Base-by-base conservation (phyloP, 2,797 vertebrate genomes). In the Mormyrus proboscirostris region DNA sequence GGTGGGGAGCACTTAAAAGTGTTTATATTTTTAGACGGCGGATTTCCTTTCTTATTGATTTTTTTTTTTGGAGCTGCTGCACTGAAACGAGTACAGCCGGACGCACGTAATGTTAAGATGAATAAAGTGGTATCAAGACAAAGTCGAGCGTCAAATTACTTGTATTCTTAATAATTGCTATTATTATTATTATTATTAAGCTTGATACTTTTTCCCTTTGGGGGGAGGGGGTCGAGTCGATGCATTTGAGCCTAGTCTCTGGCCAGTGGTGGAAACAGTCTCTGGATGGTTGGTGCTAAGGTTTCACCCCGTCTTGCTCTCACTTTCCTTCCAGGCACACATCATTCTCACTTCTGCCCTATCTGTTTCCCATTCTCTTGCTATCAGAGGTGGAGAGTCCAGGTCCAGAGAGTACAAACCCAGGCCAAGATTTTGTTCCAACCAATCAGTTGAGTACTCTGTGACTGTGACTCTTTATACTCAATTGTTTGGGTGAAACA, bases 11-110 rank as follows among this genome's bases (percentile, higher is more conserved):
- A 10, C 76, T 82, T 82, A 41, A 82, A 47, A 82, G 76, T n/a
- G 41, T 5, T 85, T n/a, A 50, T 84, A 85, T 85, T 85, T 85
- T 50, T 85, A 85, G 84, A 86, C 4, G 16, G 38, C 84, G 51
- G 84, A 86, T 51, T 53, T 86, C 84, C 84, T 86, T 86, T 73
- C 5, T 73, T 73, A 41, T 41, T 16, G 33, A 73, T 73, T 16
- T 73, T n/a, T 82, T 1, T 47, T 82, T 16, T 82, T 73, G 69
- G 41, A n/a, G 8, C 44, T n/a, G 8, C 44, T n/a, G 6, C 16
- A 82, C 41, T 79, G 73, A 7, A 82, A 82, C 41, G 76, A 82
- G 16, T 3, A 38, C 29, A 41, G 33, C 6, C 29, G 69, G 84
- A 55, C n/a, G n/a, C 25, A 16, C 49, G 14, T 16, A 55, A n/a